These are phyloP conservation scores for Rhynchophorus ferrugineus DNA, from an alignment of 1,140 invertebrate genomes.

Conservation along the genomic window DNA sequence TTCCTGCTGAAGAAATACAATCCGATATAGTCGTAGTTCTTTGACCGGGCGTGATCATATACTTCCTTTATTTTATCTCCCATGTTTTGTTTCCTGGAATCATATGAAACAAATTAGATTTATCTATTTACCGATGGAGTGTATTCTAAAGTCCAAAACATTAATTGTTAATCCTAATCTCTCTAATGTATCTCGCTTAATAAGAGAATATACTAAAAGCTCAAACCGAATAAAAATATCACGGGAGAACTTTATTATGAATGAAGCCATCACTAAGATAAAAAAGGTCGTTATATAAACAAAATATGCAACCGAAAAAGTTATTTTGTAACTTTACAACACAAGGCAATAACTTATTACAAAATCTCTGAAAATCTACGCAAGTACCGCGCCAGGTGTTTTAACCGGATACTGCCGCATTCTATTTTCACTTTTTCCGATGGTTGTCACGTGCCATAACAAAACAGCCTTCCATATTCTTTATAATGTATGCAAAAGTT, in stretches of 20 bases:
- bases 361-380: no score
- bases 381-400: no score
- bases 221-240: neutral
- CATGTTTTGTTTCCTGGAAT: conserved; percentile 30
- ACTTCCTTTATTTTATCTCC: conserved; percentile 35
- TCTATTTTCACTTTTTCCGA: no score
- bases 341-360: no score
- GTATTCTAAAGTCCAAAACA: neutral
- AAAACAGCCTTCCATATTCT: no score
- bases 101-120: neutral
- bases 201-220: neutral
- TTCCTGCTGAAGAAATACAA: conserved; percentile 44
- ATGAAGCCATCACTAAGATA: neutral
- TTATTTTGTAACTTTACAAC: no score
- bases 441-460: no score
- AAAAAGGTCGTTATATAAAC: neutral
- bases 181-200: neutral
- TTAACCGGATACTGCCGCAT: no score
- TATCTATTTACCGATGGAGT: neutral
- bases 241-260: neutral
- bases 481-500: no score
- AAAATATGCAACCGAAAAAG: no score
- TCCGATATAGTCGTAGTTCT: conserved; percentile 34
- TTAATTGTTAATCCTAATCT: neutral
- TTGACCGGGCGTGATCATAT: conserved; percentile 26